Percentiles rank a stretch among this genome's conserved stretches.
phyloP scores from a whole-genome alignment of 2,113 vertebrate genomes.

The Progne subis region DNA sequence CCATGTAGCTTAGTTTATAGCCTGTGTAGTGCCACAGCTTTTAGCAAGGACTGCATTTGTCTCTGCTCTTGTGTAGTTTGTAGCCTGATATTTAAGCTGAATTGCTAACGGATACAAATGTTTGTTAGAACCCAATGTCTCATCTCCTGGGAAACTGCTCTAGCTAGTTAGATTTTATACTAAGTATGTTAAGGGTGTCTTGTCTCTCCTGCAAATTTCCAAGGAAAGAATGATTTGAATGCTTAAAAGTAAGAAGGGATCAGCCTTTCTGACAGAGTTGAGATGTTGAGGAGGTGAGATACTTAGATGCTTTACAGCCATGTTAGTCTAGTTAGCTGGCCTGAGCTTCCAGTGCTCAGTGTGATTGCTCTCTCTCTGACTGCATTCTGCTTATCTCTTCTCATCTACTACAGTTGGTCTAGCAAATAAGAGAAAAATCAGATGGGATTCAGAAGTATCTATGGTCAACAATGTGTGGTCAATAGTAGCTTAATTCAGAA shows the following conservation, averaged over 20 bases:
- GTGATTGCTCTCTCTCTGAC: neutral
- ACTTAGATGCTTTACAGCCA: neutral
- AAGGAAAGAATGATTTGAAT: neutral
- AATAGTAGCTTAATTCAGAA: neutral
- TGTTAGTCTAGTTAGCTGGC: neutral
- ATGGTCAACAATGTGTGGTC: neutral
- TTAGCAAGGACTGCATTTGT: rapidly evolving
- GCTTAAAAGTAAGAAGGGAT: neutral
- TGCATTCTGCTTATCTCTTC: neutral
- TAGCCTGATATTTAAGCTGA: neutral
- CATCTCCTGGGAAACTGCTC: neutral
- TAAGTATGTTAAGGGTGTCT: neutral
- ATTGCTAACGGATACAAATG: neutral
- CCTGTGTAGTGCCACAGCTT: neutral
- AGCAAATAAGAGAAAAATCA: neutral
- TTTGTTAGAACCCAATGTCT: neutral
- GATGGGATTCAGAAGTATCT: neutral
- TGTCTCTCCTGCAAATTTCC: neutral
- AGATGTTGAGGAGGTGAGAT: neutral
- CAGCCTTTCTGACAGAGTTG: neutral
- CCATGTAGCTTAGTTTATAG: rapidly evolving
- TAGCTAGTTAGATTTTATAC: neutral
- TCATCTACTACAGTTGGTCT: neutral
- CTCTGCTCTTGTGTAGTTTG: neutral
- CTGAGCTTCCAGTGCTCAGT: neutral